Conservation (phyloP, 2,888 invertebrate genomes). For the Hoplodrina blanda region DNA sequence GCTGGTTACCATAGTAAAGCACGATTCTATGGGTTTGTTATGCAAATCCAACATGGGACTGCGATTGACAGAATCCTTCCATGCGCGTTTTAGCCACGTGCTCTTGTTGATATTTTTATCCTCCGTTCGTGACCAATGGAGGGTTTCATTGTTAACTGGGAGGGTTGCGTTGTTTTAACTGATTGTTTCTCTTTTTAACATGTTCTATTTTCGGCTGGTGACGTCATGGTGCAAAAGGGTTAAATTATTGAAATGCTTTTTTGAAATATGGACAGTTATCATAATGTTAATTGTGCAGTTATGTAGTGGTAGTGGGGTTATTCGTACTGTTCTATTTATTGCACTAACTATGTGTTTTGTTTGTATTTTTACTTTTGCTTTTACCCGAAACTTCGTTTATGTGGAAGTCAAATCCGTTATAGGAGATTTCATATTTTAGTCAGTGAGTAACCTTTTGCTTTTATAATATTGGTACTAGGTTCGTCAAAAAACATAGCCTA, state of each 20-base stretch:
- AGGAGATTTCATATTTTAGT: too few relatives aligned
- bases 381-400: too few relatives aligned
- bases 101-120: constrained; percentile 50
- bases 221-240: background rate
- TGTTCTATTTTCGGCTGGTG: constrained; percentile 19
- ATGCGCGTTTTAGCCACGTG: constrained; percentile 43
- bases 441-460: too few relatives aligned
- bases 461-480: too few relatives aligned
- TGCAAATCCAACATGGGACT: constrained; percentile 36
- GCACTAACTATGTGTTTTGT: too few relatives aligned
- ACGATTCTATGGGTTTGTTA: constrained; percentile 31
- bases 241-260: background rate
- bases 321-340: too few relatives aligned
- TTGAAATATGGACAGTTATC: background rate
- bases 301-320: too few relatives aligned
- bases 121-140: constrained; percentile 40
- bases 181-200: constrained; percentile 10
- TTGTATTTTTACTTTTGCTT: too few relatives aligned
- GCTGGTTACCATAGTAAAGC: constrained; percentile 15
- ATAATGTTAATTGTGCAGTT: too few relatives aligned
- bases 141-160: constrained; percentile 31
- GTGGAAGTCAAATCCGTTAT: too few relatives aligned
- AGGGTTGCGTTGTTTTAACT: constrained; percentile 9
- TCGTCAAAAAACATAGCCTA: too few relatives aligned
- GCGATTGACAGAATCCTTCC: constrained; percentile 44